Evolutionary conservation across 2,113 vertebrate genomes (phyloP), one percentile per base, ranked within the genome.

Genomic region (Chaetops frenatus): DNA sequence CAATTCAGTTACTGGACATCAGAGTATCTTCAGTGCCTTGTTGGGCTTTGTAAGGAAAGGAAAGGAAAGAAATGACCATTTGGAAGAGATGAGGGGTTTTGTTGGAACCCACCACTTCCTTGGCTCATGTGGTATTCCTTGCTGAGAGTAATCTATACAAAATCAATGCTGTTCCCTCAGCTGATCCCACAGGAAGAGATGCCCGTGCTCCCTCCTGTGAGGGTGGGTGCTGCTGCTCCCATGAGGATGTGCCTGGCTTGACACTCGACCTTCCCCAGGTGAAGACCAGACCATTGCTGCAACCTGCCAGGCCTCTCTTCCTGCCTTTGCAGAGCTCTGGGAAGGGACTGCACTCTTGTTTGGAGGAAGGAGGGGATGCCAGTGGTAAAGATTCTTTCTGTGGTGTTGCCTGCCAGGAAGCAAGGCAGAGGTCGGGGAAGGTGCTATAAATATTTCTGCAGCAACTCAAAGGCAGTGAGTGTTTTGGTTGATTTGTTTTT

Each of bases 401-500:
- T 88, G 95, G 88, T 35, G 67, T 11, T 93, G 85, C 80, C 88
- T 93, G 92, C 95, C 96, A 92, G 95, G 95, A 96, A 96, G 77
- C 38, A 6, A 92, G 88, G 90, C 95, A 90, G 95, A 95, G 86
- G 77, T 92, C 4, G 42, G 90, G 95, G 88, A 79, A 84, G 77
- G 80, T 56, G 36, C 95, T 95, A 92, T 92, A 96, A 97, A 95
- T 95, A 96, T 77, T 93, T 74, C 92, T 93, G 94, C 91, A 91
- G 22, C 81, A 93, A 86, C 94, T 90, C 96, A 90, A 78, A 94
- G 80, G 92, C 95, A 71, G 83, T n/a, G 71, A 58, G 80, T 15
- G 7, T 93, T 92, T 86, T 78, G 83, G 92, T 77, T 84, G 88
- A 81, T 81, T 73, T 95, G 92, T 94, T 96, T 95, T 97, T 95